Percentiles rank a stretch among this genome's conserved stretches.
Conservation (phyloP, 2,113 vertebrate species). For the Antigone vipio region DNA sequence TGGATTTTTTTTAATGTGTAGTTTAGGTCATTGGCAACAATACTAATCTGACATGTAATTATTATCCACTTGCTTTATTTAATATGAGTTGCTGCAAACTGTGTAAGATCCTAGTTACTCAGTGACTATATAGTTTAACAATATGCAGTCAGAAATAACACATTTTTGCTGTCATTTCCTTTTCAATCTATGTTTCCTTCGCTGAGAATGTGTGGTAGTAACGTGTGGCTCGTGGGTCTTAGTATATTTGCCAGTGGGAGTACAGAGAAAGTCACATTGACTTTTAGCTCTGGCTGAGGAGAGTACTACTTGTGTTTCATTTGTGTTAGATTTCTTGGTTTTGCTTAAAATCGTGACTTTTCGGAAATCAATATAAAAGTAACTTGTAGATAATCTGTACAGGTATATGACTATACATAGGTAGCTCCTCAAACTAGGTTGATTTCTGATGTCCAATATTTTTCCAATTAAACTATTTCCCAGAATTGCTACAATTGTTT, state of each 20-base stretch:
- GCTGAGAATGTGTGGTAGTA: neutral
- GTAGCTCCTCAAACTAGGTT: neutral
- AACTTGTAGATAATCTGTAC: neutral
- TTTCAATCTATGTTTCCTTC: neutral
- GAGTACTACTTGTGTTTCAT: neutral
- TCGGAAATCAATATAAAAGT: neutral
- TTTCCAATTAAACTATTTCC: neutral
- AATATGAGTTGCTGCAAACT: neutral
- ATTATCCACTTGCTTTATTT: neutral
- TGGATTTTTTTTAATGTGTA: neutral
- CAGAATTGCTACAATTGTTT: neutral
- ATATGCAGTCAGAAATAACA: neutral
- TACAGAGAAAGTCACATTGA: neutral
- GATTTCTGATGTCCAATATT: neutral
- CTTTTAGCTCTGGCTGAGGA: neutral
- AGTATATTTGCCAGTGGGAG: neutral
- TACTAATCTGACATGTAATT: neutral
- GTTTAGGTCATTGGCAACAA: neutral
- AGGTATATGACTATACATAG: neutral
- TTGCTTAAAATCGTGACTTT: neutral
- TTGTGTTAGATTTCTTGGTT: neutral
- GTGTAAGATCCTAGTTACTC: neutral
- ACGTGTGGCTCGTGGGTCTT: neutral
- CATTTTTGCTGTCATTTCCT: neutral
- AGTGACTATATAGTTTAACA: neutral